Evolutionary conservation across 2,888 invertebrate genomes (phyloP).

Genomic region (Ischnura elegans): DNA sequence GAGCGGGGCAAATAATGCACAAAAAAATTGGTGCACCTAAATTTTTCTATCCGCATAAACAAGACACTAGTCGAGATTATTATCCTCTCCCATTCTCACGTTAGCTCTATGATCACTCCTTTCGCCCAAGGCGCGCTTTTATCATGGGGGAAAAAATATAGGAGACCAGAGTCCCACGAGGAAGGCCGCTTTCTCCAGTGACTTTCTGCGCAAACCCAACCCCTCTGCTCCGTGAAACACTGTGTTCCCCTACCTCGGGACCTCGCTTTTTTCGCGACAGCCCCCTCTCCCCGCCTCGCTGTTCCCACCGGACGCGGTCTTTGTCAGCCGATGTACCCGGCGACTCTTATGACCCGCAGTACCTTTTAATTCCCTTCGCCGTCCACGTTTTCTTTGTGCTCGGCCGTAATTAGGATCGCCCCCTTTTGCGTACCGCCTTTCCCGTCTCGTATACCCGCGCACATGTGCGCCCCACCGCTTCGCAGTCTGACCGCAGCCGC

Average conservation of each 20-base stretch:
- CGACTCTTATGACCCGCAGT: neutral
- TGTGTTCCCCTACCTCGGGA: neutral
- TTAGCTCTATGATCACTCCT: neutral
- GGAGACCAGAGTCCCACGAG: too few species aligned
- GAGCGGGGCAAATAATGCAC: too few species aligned
- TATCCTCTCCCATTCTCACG: too few species aligned
- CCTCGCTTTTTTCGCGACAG: neutral
- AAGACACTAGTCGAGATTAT: too few species aligned
- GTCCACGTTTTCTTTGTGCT: neutral
- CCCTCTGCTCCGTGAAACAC: neutral
- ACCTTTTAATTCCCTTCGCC: neutral
- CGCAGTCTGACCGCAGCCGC: neutral
- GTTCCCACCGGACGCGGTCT: too few species aligned
- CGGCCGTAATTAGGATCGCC: neutral
- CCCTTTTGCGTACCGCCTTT: neutral
- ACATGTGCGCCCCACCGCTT: too few species aligned
- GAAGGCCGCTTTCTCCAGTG: neutral
- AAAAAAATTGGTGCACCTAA: too few species aligned
- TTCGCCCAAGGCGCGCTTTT: neutral
- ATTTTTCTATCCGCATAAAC: too few species aligned
- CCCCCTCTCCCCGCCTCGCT: too few species aligned
- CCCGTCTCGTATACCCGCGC: too few species aligned
- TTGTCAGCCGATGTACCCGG: neutral
- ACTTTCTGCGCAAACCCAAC: neutral
- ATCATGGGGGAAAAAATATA: too few species aligned